Conservation (phyloP, 2,797 vertebrate species). For the Cossypha niveicapilla region DNA sequence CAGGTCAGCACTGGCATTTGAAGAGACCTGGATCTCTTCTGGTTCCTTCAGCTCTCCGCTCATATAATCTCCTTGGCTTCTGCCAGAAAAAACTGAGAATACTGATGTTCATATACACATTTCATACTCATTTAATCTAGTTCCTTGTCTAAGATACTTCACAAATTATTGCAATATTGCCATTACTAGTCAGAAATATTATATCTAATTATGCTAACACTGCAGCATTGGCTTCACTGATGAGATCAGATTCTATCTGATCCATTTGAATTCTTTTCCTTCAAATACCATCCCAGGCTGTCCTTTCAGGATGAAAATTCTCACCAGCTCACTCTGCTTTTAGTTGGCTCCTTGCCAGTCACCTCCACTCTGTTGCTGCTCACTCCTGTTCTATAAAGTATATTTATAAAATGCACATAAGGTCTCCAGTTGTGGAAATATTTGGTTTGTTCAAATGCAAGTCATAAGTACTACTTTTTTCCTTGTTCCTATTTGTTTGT, state of each 20-base stretch:
- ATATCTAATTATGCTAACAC: not conserved
- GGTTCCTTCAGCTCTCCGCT: not conserved
- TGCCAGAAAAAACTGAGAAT: not conserved
- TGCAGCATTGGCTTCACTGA: not conserved
- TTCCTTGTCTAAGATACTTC: not conserved
- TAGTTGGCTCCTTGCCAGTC: not conserved
- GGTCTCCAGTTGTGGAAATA: not conserved
- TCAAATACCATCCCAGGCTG: not conserved
- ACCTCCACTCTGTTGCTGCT: not conserved
- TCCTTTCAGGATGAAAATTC: not conserved
- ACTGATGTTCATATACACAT: not conserved
- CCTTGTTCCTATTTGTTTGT: not conserved
- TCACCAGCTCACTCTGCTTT: not conserved
- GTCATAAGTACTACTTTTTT: not conserved
- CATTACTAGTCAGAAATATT: conserved; percentile 14
- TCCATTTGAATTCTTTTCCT: not conserved
- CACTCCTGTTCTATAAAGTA: not conserved
- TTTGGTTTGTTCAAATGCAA: not conserved
- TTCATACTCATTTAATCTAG: not conserved
- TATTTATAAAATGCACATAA: not conserved
- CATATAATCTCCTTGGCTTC: not conserved
- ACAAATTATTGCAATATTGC: not conserved
- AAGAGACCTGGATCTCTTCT: not conserved
- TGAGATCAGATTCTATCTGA: not conserved
- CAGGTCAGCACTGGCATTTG: not conserved